phyloP scores from a whole-genome alignment of 2,113 vertebrate species.

The Pelusios castaneus region DNA sequence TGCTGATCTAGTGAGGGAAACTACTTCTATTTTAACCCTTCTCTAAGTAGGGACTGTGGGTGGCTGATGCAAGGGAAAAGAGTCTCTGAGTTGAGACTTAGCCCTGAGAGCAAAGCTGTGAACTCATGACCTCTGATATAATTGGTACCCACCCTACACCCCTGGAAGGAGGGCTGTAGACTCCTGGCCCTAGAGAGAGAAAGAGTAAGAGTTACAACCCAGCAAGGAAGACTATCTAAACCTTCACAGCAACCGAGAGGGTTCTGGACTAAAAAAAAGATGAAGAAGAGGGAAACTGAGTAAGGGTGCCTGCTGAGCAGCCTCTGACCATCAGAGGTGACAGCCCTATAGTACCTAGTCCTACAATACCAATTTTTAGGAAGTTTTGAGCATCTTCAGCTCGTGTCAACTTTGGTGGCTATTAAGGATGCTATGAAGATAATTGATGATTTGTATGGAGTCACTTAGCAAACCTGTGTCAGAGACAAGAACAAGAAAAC shows the following conservation, averaged over 20 bases:
- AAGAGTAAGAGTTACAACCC: neutral
- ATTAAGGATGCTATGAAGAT: neutral
- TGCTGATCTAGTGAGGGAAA: neutral
- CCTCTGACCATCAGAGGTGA: too few relatives aligned
- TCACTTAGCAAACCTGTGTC: neutral
- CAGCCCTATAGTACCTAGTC: neutral
- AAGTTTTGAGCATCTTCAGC: neutral
- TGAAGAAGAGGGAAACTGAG: too few relatives aligned
- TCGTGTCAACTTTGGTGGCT: neutral
- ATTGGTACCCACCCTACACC: neutral
- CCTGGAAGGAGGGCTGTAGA: neutral
- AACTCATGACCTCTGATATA: neutral
- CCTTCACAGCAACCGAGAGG: too few relatives aligned
- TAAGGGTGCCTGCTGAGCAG: too few relatives aligned
- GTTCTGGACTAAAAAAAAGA: too few relatives aligned
- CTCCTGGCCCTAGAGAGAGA: neutral
- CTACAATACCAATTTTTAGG: neutral
- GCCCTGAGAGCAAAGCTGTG: neutral
- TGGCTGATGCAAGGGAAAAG: neutral
- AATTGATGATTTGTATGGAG: neutral
- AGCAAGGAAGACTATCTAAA: too few relatives aligned
- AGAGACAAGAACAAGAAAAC: neutral
- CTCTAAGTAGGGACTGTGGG: neutral
- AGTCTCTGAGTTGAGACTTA: neutral
- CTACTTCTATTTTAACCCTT: neutral